Evolutionary conservation across 2,113 vertebrate species (phyloP).

Genomic region (Conger conger): DNA sequence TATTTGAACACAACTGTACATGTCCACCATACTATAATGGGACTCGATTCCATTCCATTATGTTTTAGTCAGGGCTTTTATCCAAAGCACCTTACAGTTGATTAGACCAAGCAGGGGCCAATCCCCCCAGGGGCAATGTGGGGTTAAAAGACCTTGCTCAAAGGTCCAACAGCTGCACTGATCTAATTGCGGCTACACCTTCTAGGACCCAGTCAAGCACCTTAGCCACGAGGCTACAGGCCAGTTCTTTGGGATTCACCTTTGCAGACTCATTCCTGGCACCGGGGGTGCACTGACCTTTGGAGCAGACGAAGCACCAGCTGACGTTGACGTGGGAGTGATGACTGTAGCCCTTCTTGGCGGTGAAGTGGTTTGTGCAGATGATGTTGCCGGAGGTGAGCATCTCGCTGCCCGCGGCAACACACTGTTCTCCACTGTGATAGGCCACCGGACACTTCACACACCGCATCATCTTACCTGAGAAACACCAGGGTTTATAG

Average conservation of each 20-base stretch:
- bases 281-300: conserved; percentile 70
- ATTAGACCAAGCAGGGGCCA: no score
- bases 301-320: conserved; percentile 99
- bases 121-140: no score
- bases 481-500: conserved; percentile 14
- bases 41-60: no score
- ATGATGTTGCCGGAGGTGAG: conserved; percentile 83
- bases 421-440: conserved; percentile 84
- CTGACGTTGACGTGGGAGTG: conserved; percentile 95
- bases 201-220: no score
- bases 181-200: no score
- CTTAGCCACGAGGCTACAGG: no score
- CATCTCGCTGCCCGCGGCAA: conserved; percentile 88
- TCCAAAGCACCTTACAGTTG: no score
- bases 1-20: no score
- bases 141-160: no score
- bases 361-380: conserved; percentile 89
- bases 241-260: not conserved
- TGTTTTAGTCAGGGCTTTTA: no score
- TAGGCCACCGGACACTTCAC: conserved; percentile 94
- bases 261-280: not conserved
- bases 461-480: conserved; percentile 91
- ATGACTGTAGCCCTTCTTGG: conserved; percentile 89
- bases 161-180: no score
- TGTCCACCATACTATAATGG: no score